Percentiles rank a stretch among this genome's conserved stretches.
These are phyloP conservation scores for Podabrus alpinus DNA, from an alignment of 2,888 invertebrate species.

Conservation along the genomic window DNA sequence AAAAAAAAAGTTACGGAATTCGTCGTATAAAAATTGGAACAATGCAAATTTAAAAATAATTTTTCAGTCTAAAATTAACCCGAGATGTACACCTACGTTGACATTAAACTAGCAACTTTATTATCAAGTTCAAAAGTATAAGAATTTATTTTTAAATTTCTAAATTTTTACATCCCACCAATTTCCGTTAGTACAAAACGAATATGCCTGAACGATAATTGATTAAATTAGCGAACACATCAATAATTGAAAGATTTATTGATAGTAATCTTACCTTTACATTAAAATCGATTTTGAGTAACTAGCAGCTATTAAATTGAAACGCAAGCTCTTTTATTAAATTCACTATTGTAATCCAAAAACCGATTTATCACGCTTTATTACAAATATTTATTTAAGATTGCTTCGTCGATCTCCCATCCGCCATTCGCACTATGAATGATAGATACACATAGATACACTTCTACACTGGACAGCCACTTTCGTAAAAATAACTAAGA, in stretches of 20 bases:
- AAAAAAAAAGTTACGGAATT: too few species aligned
- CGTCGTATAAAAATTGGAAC: not conserved
- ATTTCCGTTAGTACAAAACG: not conserved
- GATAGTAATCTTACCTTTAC: not conserved
- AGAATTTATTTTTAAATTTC: not conserved
- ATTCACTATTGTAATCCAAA: not conserved
- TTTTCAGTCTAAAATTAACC: not conserved
- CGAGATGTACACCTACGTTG: not conserved
- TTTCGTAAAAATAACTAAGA: slow-evolving; percentile 26
- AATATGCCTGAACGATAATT: not conserved
- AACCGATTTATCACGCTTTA: not conserved
- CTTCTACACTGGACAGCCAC: slow-evolving; percentile 2
- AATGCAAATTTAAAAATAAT: not conserved
- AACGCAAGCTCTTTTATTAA: not conserved
- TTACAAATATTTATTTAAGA: not conserved
- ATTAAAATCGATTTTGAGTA: not conserved
- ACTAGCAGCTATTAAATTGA: not conserved
- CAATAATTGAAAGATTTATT: not conserved
- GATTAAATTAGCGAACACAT: not conserved
- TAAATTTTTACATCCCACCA: not conserved
- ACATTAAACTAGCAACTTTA: not conserved
- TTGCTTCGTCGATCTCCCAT: not conserved
- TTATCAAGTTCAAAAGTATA: not conserved
- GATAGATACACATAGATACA: not conserved
- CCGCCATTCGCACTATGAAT: not conserved